Base-by-base conservation (phyloP, 2,888 invertebrate species). In the Eucera pruinosa region DNA sequence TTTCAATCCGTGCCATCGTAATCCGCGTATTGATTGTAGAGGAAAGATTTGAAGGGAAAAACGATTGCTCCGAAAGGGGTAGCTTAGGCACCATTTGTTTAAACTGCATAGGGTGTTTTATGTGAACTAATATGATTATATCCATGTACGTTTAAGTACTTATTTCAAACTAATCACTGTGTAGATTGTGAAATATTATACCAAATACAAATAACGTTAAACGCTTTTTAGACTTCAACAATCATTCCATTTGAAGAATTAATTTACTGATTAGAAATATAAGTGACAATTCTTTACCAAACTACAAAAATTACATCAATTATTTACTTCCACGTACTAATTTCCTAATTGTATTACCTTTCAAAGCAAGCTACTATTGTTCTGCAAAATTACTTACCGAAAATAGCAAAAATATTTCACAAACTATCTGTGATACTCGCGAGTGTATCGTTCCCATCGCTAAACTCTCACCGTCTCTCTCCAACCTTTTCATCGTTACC, bases 401-500 rank as follows among this genome's bases (percentile, higher is more conserved):
- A 23, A 23, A 7, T 11, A 47, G 6, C 6, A 11, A 45, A 20
- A 2, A 18, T 0, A 20, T 20, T 45, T 3, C 6, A 2, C 5
- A 18, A 33, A 18, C 5, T 13, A 9, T n/a, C 7, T 9, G 15
- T 1, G 6, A 20, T n/a, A 27, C 25, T 54, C 52, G 25, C 54
- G 52, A 23, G 52, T 4, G 52, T 25, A n/a, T 71, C 45, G 30
- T 54, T 50, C 58, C 70, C 75, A 54, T 76, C 64, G 43, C 71
- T 71, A 54, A 7, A 6, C n/a, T 55, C 13, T 18, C 20, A 13
- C 9, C 33, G 3, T 62, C 73, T 48, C 58, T 41, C 54, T 55
- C 47, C 30, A 13, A 6, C 60, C 30, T 20, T 57, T 67, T 62
- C 61, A 45, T 62, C 67, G 13, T 57, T 36, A 9, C 20, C 27